phyloP scores from a whole-genome alignment of 2,113 vertebrate species.

The Cnemophilus loriae region DNA sequence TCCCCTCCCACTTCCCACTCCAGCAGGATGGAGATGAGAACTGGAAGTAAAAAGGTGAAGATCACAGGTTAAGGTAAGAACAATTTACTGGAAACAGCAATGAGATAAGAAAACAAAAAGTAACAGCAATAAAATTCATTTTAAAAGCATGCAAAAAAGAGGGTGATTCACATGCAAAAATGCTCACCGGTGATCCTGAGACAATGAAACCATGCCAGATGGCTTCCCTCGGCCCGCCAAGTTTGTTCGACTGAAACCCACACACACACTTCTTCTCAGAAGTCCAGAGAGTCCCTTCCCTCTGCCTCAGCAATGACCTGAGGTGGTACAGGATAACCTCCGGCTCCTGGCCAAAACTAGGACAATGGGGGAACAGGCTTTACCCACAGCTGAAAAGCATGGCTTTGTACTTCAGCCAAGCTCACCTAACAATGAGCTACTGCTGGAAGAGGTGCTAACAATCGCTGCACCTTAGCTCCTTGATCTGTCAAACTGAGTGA shows the following conservation, averaged over 20 bases:
- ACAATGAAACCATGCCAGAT: not conserved
- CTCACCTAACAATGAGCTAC: not conserved
- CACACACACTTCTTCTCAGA: not conserved
- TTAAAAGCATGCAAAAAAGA: not conserved
- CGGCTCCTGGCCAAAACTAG: not conserved
- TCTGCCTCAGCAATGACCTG: not conserved
- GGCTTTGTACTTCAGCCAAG: not conserved
- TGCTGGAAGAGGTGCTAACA: not conserved
- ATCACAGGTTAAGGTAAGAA: not conserved
- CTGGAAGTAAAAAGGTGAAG: not conserved
- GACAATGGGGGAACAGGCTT: not conserved
- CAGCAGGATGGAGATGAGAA: not conserved
- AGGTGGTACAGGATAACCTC: not conserved
- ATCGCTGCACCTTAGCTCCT: not conserved
- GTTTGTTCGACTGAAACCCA: not conserved
- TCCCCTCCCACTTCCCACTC: not conserved
- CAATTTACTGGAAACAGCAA: not conserved
- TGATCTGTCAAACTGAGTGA: not conserved
- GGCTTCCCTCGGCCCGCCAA: not conserved
- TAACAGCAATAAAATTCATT: not conserved
- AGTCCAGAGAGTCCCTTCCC: not conserved
- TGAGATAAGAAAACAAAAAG: not conserved
- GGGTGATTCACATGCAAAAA: not conserved
- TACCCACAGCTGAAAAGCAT: not conserved
- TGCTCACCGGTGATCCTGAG: fast-evolving